Evolutionary conservation across 2,888 invertebrate species (phyloP).

Genomic region (Cephus pygmeus): DNA sequence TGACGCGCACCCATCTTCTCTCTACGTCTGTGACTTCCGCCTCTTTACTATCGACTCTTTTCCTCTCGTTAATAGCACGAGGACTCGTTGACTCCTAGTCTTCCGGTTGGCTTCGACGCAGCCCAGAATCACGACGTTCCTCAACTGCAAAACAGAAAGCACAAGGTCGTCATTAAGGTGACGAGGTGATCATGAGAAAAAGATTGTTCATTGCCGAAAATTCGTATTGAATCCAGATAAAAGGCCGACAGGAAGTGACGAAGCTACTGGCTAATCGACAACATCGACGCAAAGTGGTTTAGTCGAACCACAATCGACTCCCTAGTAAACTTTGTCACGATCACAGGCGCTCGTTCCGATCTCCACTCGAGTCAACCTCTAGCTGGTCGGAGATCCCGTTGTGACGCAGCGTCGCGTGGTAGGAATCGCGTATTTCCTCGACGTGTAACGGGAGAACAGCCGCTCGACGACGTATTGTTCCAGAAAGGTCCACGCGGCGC

Average conservation of each 20-base stretch:
- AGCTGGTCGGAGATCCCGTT: background rate
- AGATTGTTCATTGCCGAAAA: background rate
- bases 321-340: background rate
- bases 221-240: too few relatives aligned
- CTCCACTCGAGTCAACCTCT: background rate
- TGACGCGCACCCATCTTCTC: slow-evolving; percentile 84
- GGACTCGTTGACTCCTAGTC: slow-evolving; percentile 13
- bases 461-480: background rate
- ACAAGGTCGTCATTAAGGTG: background rate
- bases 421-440: background rate
- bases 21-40: slow-evolving; percentile 20
- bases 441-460: background rate
- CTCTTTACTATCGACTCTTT: slow-evolving; percentile 23
- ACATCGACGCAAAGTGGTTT: background rate
- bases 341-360: background rate
- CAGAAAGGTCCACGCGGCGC: background rate
- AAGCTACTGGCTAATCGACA: background rate
- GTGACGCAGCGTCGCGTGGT: background rate
- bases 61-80: slow-evolving; percentile 20
- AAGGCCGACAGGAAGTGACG: background rate
- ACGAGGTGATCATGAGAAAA: background rate
- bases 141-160: slow-evolving; percentile 11
- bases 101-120: slow-evolving; percentile 8
- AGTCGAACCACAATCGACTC: background rate
- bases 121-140: slow-evolving; percentile 2